These are phyloP conservation scores for Eptesicus fuscus DNA, from an alignment of 2,113 vertebrate genomes.

Conservation along the genomic window DNA sequence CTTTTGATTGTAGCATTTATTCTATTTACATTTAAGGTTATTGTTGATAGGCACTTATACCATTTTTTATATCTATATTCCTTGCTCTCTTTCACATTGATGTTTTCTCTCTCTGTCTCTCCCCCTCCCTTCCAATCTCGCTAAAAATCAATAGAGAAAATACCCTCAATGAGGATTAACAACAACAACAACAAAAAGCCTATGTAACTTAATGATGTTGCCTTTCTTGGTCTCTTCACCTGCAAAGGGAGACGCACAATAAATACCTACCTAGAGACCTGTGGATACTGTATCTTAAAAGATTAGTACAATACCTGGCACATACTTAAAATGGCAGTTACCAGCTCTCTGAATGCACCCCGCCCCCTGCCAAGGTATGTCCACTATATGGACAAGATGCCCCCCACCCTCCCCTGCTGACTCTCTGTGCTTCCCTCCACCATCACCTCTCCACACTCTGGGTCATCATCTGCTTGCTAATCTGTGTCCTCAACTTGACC, in stretches of 20 bases:
- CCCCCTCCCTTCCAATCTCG: too few relatives aligned
- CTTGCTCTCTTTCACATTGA: too few relatives aligned
- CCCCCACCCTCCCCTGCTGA: not conserved
- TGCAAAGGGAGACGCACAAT: not conserved
- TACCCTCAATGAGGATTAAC: too few relatives aligned
- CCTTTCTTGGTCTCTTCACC: not conserved
- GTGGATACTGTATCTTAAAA: not conserved
- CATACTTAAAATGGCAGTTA: not conserved
- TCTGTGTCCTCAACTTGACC: not conserved
- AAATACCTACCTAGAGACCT: not conserved
- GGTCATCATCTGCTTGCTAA: not conserved
- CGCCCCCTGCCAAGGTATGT: accelerated
- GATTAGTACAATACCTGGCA: not conserved
- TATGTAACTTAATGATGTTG: not conserved
- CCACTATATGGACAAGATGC: not conserved
- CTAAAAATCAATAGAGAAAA: too few relatives aligned
- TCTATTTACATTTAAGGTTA: too few relatives aligned
- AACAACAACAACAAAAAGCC: not conserved
- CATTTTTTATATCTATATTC: too few relatives aligned
- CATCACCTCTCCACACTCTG: not conserved
- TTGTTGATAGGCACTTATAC: too few relatives aligned
- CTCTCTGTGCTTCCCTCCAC: not conserved
- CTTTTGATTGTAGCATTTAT: too few relatives aligned
- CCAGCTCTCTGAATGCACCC: not conserved
- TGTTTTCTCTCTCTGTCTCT: too few relatives aligned